phyloP scores from a whole-genome alignment of 64 coral and sea anemone genomes.

The Actinia tenebrosa region DNA sequence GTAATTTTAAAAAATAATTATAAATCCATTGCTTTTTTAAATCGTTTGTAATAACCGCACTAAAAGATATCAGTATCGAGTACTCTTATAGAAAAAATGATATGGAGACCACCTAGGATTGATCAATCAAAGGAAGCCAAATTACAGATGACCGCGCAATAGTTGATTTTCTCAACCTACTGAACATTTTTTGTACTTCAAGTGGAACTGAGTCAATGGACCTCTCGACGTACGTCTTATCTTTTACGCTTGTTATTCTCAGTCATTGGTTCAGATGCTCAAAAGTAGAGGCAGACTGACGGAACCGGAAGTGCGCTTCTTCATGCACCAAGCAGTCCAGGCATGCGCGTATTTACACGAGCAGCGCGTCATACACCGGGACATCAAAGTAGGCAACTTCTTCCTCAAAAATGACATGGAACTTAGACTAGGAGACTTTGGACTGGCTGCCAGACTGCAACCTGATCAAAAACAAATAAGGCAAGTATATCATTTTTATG shows the following conservation, averaged over 20 bases:
- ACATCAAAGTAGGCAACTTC: slow-evolving; percentile 98
- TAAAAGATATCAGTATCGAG: too few species aligned
- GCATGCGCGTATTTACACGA: slow-evolving; percentile 93
- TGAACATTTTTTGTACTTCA: too few species aligned
- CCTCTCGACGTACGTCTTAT: neutral
- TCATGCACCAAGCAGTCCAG: slow-evolving; percentile 91
- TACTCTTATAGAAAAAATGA: too few species aligned
- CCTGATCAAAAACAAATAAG: slow-evolving; percentile 67
- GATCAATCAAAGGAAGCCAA: too few species aligned
- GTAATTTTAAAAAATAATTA: too few species aligned
- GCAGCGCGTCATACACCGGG: slow-evolving; percentile 87
- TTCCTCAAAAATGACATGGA: slow-evolving; percentile 96
- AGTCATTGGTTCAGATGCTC: slow-evolving; percentile 91
- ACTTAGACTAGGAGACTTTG: slow-evolving; percentile 94
- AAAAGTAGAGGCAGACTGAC: slow-evolving; percentile 83
- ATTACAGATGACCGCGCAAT: too few species aligned
- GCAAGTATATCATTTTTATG: slow-evolving; percentile 20
- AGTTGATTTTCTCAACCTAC: too few species aligned
- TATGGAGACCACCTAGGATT: too few species aligned
- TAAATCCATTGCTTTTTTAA: too few species aligned
- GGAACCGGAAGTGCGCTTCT: slow-evolving; percentile 93
- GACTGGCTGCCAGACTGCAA: slow-evolving; percentile 75
- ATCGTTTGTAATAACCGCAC: too few species aligned
- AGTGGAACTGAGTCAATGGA: neutral
- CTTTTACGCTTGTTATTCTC: neutral